Evolutionary conservation across 2,113 vertebrate species (phyloP).

Genomic region (Artemisiospiza belli): DNA sequence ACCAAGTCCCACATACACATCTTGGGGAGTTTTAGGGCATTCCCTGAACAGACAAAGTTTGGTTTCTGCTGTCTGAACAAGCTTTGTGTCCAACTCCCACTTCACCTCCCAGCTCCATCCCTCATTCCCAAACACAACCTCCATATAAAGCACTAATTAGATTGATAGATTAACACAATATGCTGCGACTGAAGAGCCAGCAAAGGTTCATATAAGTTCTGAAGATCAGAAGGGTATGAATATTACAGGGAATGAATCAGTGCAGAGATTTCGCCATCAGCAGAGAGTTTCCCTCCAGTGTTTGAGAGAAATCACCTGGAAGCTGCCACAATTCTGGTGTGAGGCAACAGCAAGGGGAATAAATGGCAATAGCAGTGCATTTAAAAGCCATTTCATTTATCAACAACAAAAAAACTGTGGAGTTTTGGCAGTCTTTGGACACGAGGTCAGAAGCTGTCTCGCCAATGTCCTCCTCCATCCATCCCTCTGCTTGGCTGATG

Average conservation of each 20-base stretch:
- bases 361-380: neutral
- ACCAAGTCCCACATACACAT: neutral
- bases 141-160: neutral
- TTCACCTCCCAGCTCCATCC: neutral
- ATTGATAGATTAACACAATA: neutral
- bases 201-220: neutral
- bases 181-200: neutral
- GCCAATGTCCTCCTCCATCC: neutral
- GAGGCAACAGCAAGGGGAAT: neutral
- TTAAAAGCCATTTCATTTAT: constrained; percentile 32
- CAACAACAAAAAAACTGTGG: neutral
- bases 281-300: neutral
- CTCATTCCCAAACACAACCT: neutral
- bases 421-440: constrained; percentile 10
- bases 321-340: neutral
- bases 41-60: neutral
- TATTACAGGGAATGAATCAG: neutral
- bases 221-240: neutral
- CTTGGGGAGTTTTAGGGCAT: neutral
- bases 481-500: neutral
- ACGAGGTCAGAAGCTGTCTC: neutral
- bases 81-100: neutral
- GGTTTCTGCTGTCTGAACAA: neutral
- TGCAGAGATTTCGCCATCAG: neutral
- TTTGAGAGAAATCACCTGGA: constrained; percentile 31